These are phyloP conservation scores for Ormyrus rosae DNA, from an alignment of 2,888 invertebrate species.

Conservation along the genomic window DNA sequence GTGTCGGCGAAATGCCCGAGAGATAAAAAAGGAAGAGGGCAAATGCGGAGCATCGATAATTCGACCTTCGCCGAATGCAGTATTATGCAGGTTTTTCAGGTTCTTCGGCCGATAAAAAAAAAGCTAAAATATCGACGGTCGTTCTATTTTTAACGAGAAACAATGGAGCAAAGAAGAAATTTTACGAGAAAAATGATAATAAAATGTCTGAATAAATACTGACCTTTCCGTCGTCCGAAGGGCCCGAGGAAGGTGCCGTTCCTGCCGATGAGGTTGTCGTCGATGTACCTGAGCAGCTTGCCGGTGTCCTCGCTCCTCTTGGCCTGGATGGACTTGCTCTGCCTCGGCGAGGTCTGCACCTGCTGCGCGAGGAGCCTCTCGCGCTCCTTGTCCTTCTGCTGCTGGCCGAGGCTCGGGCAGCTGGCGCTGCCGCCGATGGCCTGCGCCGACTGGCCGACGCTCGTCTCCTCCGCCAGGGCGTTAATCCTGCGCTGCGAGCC, in stretches of 20 bases:
- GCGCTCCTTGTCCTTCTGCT: constrained; percentile 24
- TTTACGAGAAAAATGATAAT: no score
- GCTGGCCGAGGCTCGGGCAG: constrained; percentile 30
- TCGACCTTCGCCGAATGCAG: no score
- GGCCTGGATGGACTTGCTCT: constrained; percentile 72
- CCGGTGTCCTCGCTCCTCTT: constrained; percentile 82
- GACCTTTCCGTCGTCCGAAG: constrained; percentile 89
- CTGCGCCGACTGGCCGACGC: background rate
- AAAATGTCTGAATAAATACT: constrained; percentile 60
- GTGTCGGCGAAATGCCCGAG: no score
- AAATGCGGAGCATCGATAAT: no score
- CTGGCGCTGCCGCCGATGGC: constrained; percentile 36
- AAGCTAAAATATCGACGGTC: no score
- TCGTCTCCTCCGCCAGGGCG: constrained; percentile 44
- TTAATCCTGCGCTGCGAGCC: constrained; percentile 67
- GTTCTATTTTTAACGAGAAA: no score
- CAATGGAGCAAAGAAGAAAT: no score
- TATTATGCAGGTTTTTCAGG: no score
- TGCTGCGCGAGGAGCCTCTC: constrained; percentile 1
- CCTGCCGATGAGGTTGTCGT: constrained; percentile 88
- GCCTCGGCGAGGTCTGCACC: constrained; percentile 62
- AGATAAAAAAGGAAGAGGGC: no score
- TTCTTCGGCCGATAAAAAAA: no score
- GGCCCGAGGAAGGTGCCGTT: constrained; percentile 89
- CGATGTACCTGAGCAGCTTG: constrained; percentile 86